Base-by-base conservation (phyloP, 2,888 invertebrate species). In the Galerucella pusilla region DNA sequence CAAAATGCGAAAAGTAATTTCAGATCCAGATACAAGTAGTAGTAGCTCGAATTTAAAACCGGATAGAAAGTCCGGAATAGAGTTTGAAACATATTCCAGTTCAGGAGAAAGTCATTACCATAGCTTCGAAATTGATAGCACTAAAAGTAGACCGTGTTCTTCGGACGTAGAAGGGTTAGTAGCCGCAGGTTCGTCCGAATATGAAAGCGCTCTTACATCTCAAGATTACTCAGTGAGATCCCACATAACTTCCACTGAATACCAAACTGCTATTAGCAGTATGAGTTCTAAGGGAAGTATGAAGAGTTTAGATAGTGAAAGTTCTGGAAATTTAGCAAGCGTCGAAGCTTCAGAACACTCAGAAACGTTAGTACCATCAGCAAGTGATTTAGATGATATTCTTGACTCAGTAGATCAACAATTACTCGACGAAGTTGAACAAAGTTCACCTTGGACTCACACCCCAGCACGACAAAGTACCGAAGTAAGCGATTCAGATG, bases 341-440 rank as follows among this genome's bases (percentile, higher is more conserved):
- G 92, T 96, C 78, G 97, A 97, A 88, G 93, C 96, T 54, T 97
- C 97, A 49, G 97, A 98, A 87, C 90, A 94, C 42, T 97, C 97
- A 0, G 97, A 97, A 88, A 98, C 98, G 1, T 88, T 98, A 10
- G 94, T 98, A 11, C 96, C 97, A 14, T 97, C 98, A 2, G 94
- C 94, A 10, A 93, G 94, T 84, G 96, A 96, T 86, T 87, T 94
- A 67, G 93, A 93, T 84, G 94, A 94, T 81, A 90, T 94, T 77
- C 91, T 92, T 82, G 92, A 92, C 79, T 90, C 90, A 76, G 90
- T 90, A 78, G 91, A 90, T 46, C 90, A 91, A 65, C 90, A 85
- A 35, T 81, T 85, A 14, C 79, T 88, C 2, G 88, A 89, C 52
- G 90, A 89, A 61, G 73, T 65, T 20, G 83, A 81, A 46, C 82